Conservation (phyloP, 2,113 vertebrate genomes). For the Puffinus mauretanicus region DNA sequence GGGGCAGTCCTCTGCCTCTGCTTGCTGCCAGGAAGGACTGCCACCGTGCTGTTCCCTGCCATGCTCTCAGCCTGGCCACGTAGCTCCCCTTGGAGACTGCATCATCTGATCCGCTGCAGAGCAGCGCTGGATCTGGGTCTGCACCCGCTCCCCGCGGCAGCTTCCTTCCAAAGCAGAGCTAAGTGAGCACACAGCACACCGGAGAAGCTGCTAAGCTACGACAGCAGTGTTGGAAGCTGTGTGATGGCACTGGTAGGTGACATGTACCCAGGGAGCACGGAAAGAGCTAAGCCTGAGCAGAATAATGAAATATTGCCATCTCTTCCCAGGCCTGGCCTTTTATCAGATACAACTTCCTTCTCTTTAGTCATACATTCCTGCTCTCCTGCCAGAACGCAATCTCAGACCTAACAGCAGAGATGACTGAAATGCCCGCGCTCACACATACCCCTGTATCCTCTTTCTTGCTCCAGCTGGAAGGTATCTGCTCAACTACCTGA, state of each 20-base stretch:
- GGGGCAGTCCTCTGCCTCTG: background rate
- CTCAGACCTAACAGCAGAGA: background rate
- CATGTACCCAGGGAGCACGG: background rate
- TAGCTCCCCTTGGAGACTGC: background rate
- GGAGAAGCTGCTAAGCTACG: background rate
- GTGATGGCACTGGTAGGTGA: background rate
- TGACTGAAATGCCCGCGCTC: background rate
- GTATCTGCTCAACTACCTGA: background rate
- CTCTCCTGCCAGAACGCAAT: background rate
- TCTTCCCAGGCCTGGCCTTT: background rate
- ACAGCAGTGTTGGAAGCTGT: background rate
- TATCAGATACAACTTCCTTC: background rate
- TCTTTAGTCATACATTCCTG: background rate
- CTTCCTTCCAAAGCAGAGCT: background rate
- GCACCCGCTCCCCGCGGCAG: rapidly evolving
- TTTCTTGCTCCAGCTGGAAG: background rate
- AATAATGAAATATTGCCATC: background rate
- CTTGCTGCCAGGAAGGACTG: background rate
- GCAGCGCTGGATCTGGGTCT: background rate
- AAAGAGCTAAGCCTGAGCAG: background rate
- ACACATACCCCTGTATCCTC: background rate
- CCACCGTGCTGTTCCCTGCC: background rate
- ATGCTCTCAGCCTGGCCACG: background rate
- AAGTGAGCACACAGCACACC: background rate
- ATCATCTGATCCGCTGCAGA: background rate